Percentiles rank a stretch among this genome's conserved stretches.
Evolutionary conservation across 2,797 vertebrate genomes (phyloP).

Genomic region (Sparus aurata): DNA sequence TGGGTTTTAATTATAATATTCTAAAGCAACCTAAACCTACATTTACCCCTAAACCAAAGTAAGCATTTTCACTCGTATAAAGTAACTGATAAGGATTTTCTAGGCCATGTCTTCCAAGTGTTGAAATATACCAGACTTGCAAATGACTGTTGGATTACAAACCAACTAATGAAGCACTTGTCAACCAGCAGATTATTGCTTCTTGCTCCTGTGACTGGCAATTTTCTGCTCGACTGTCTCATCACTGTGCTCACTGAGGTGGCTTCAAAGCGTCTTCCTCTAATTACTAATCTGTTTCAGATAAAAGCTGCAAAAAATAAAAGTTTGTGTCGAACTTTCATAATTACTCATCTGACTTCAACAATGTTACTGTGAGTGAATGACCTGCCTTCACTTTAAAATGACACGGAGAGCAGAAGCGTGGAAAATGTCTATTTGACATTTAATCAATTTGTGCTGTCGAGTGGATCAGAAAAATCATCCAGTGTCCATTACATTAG

Average conservation of each 20-base stretch:
- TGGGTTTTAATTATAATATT: not conserved
- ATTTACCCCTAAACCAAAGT: conserved; percentile 1
- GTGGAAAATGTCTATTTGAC: conserved; percentile 54
- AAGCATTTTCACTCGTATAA: not conserved
- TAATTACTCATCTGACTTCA: conserved; percentile 69
- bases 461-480: conserved; percentile 56
- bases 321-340: conserved; percentile 69
- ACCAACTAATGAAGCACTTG: conserved; percentile 55
- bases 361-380: conserved; percentile 44
- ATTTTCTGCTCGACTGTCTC: conserved; percentile 71
- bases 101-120: not conserved
- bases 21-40: not conserved
- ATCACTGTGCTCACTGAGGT: conserved; percentile 63
- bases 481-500: conserved; percentile 18
- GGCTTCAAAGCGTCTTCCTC: conserved; percentile 38
- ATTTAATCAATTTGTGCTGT: conserved; percentile 64
- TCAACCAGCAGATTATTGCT: conserved; percentile 61
- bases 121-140: conserved; percentile 15
- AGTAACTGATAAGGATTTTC: not conserved
- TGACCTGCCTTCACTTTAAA: conserved; percentile 50
- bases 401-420: conserved; percentile 32
- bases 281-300: conserved; percentile 58
- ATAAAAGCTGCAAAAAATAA: conserved; percentile 53
- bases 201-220: conserved; percentile 44
- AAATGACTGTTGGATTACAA: conserved; percentile 32